Evolutionary conservation across 2,797 vertebrate species (phyloP).

Genomic region (Argentina silus): DNA sequence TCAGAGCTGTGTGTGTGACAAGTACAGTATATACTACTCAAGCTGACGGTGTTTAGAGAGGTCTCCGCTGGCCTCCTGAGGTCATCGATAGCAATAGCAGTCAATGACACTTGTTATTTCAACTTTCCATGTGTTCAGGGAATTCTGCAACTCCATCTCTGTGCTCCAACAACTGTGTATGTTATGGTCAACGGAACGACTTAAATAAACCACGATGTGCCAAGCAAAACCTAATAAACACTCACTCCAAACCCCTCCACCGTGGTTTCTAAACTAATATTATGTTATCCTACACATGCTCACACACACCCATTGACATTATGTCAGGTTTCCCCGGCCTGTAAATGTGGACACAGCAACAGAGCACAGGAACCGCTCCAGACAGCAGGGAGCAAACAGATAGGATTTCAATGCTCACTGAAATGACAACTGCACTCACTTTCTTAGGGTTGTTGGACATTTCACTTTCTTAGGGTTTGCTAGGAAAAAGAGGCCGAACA

Average conservation of each 20-base stretch:
- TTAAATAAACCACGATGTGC: constrained; percentile 69
- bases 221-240: constrained; percentile 75
- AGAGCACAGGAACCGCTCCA: constrained; percentile 61
- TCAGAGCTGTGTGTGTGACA: constrained; percentile 2
- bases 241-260: constrained; percentile 60
- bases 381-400: constrained; percentile 63
- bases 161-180: constrained; percentile 55
- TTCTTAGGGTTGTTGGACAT: constrained; percentile 28
- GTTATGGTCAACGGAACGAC: constrained; percentile 68
- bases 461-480: constrained; percentile 21
- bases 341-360: constrained; percentile 55
- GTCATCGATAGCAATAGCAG: constrained; percentile 41
- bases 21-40: constrained; percentile 19
- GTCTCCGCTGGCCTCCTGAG: constrained; percentile 35
- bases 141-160: constrained; percentile 53
- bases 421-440: constrained; percentile 53
- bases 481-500: too few relatives aligned
- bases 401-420: constrained; percentile 58
- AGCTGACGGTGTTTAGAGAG: constrained; percentile 23
- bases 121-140: constrained; percentile 45
- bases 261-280: constrained; percentile 70
- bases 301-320: constrained; percentile 50
- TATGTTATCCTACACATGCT: constrained; percentile 64
- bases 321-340: constrained; percentile 62
- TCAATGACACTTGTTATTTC: constrained; percentile 48